Percentiles rank a stretch among this genome's conserved stretches.
phyloP scores from a whole-genome alignment of 1,140 invertebrate species.

The Aporrectodea caliginosa region DNA sequence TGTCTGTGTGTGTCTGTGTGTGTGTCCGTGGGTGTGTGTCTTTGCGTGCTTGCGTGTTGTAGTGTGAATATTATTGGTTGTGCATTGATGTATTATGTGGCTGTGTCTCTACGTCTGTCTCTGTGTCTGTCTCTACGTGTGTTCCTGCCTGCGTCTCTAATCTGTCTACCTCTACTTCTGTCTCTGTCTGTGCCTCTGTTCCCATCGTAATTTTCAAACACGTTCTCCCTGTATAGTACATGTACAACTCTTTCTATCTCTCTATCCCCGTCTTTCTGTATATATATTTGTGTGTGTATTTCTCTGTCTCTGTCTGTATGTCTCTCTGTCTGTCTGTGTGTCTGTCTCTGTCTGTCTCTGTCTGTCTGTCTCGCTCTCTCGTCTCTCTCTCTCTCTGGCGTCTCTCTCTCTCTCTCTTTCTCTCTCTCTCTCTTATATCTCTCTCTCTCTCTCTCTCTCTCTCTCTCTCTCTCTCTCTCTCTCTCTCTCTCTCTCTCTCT shows the following conservation, averaged over 20 bases:
- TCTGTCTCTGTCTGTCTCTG: not conserved
- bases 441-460: slow-evolving; percentile 12
- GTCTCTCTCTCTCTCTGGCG: slow-evolving; percentile 1
- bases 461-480: slow-evolving; percentile 9
- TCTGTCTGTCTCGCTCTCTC: not conserved
- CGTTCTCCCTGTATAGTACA: not conserved
- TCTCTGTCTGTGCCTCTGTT: no score
- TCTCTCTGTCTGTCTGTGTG: not conserved
- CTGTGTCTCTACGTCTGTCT: no score
- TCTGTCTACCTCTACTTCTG: no score
- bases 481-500: slow-evolving; percentile 13
- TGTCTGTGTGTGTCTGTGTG: no score
- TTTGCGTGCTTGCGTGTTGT: no score
- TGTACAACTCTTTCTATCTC: not conserved
- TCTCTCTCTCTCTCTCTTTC: slow-evolving; percentile 9
- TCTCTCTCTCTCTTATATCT: slow-evolving; percentile 8
- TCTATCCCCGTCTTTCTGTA: not conserved
- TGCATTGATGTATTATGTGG: no score
- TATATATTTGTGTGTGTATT: not conserved
- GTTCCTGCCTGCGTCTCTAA: no score
- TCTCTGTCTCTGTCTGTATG: not conserved
- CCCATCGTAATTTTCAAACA: no score
- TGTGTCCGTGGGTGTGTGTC: no score
- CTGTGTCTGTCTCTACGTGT: no score
- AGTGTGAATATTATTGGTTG: no score